phyloP scores from a whole-genome alignment of 2,113 vertebrate genomes.

The Galeopterus variegatus region DNA sequence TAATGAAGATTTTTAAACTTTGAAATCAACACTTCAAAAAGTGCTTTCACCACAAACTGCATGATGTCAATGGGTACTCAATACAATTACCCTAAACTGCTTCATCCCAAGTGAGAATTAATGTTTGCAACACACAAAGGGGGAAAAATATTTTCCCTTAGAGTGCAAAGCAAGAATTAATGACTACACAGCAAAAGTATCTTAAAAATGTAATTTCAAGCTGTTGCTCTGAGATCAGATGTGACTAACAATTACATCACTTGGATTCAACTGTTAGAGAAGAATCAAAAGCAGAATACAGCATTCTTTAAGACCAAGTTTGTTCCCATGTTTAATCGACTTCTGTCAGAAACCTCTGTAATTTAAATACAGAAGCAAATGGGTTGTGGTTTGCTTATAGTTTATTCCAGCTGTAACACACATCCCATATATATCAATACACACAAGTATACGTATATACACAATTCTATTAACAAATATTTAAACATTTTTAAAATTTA shows the following conservation, averaged over 20 bases:
- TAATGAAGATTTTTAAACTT: not conserved
- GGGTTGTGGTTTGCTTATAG: not conserved
- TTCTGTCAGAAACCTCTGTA: not conserved
- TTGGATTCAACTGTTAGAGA: not conserved
- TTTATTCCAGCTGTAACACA: not conserved
- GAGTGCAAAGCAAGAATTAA: not conserved
- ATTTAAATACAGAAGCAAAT: not conserved
- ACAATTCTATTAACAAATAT: not conserved
- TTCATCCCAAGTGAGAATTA: not conserved
- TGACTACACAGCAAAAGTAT: not conserved
- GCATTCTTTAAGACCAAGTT: not conserved
- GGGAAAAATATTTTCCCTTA: accelerated
- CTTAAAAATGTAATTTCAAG: not conserved
- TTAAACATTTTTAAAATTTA: not conserved
- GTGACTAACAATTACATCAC: not conserved
- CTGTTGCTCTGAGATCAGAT: not conserved
- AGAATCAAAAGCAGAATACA: not conserved
- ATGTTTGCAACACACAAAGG: not conserved
- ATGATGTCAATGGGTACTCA: accelerated
- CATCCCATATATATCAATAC: not conserved
- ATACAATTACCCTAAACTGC: not conserved
- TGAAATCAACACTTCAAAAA: not conserved
- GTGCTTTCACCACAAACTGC: not conserved
- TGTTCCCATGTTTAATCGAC: not conserved
- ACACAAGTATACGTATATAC: accelerated